Percentiles rank a stretch among this genome's conserved stretches.
Evolutionary conservation across 2,113 vertebrate genomes (phyloP).

Genomic region (Eublepharis macularius): DNA sequence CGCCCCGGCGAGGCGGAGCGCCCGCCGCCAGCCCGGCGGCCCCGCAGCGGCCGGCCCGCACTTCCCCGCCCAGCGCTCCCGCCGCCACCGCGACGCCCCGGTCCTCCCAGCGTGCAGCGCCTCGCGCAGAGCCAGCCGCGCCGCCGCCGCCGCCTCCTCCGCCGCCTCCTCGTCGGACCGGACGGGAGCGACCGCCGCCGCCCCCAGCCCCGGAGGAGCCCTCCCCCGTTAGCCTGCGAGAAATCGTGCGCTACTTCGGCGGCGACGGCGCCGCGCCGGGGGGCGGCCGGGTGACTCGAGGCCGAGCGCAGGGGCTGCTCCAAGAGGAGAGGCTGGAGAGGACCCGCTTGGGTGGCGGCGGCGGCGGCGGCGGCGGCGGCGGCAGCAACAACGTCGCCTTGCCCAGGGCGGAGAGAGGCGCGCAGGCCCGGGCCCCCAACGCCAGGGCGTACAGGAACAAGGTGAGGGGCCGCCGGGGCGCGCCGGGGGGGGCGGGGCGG

Average conservation of each 20-base stretch:
- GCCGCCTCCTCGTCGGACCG: conserved; percentile 76
- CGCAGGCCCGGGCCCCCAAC: conserved; percentile 50
- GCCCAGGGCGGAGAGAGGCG: conserved; percentile 74
- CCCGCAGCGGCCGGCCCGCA: conserved; percentile 56
- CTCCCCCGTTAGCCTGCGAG: conserved; percentile 56
- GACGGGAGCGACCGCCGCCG: conserved; percentile 78
- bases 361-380: not conserved
- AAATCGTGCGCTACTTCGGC: conserved; percentile 71
- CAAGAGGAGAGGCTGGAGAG: conserved; percentile 82
- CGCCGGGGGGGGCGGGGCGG: not conserved
- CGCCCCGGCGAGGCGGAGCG: conserved; percentile 73
- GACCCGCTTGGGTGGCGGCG: conserved; percentile 72
- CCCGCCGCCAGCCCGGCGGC: conserved; percentile 70
- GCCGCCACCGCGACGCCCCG: conserved; percentile 63
- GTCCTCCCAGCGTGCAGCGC: conserved; percentile 74
- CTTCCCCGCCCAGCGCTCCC: conserved; percentile 57
- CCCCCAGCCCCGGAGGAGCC: conserved; percentile 60
- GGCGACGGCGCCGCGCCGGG: conserved; percentile 64
- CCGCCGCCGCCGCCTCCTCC: conserved; percentile 71
- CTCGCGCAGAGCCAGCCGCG: conserved; percentile 72
- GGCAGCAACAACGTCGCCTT: conserved; percentile 76
- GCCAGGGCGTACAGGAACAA: conserved; percentile 4
- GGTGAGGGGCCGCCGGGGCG: conserved; percentile 10
- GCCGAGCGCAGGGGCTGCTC: conserved; percentile 82
- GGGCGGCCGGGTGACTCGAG: conserved; percentile 76